phyloP scores from a whole-genome alignment of 2,797 vertebrate species.

The Argya squamiceps region DNA sequence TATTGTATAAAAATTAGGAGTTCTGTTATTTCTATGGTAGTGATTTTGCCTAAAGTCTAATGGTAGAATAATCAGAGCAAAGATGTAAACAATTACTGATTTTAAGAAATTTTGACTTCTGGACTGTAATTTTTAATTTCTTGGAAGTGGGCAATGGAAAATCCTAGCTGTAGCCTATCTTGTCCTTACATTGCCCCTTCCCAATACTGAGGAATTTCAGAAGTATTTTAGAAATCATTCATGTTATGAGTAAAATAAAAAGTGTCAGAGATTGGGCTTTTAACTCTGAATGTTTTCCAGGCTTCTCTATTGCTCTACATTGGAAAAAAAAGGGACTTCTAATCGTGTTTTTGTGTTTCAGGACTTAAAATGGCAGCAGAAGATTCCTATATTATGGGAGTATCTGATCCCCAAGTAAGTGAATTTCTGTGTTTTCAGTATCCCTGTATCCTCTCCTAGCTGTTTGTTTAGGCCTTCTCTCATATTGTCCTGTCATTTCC shows the following conservation, averaged over 20 bases:
- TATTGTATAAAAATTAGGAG: neutral
- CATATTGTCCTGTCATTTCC: neutral
- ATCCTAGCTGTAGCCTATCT: neutral
- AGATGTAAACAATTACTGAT: neutral
- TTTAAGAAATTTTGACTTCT: neutral
- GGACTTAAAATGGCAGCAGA: conserved; percentile 77
- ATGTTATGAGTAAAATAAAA: neutral
- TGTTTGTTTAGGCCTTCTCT: neutral
- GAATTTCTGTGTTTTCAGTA: neutral
- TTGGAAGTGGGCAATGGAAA: neutral
- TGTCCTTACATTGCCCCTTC: neutral
- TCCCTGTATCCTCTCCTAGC: neutral
- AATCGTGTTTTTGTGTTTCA: conserved; percentile 39
- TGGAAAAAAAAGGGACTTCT: neutral
- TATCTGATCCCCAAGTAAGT: conserved; percentile 76
- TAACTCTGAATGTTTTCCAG: neutral
- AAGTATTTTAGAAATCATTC: neutral
- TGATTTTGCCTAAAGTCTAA: neutral
- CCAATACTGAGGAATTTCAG: neutral
- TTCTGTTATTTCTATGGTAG: neutral
- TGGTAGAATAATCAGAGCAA: neutral
- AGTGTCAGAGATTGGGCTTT: neutral
- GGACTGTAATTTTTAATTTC: neutral
- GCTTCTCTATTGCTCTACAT: neutral
- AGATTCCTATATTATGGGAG: conserved; percentile 72